Base-by-base conservation (phyloP, 2,797 vertebrate genomes). In the Clamator glandarius region DNA sequence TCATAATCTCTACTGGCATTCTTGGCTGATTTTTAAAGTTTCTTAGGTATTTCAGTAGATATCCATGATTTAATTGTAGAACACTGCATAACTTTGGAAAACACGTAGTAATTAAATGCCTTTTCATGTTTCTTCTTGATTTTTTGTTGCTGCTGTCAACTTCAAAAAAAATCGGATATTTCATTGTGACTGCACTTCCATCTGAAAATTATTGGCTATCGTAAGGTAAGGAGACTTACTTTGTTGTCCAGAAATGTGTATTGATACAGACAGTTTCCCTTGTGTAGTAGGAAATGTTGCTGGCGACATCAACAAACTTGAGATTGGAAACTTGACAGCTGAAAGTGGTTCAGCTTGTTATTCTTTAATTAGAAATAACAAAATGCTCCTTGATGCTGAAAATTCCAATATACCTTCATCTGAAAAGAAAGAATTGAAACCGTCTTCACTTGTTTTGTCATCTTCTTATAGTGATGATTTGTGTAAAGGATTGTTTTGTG, bases 151-250 rank as follows among this genome's bases (percentile, higher is more conserved):
- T 97, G 93, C 96, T 96, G 81, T 96, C 94, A 91, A 89, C 97
- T 97, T 94, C 74, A 61, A 93, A 95, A 97, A 93, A 93, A 91
- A 54, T 6, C 3, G 96, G 57, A 87, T 73, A 74, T 93, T 94
- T 94, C 33, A 0, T 61, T 83, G 85, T 90, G 94, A 67, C 89
- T 61, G 13, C 92, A 80, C 94, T 94, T 92, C 76, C 90, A 92
- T 97, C 97, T 98, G 96, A 98, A 98, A 98, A 98, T 97, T 94
- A 96, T 98, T 99, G 99, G 99, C 99, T 98, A 97, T 98, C 95
- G 99, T 99, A 99, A 99, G 99, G 99, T 99, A 99, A 99, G 99
- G 98, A 99, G 99, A 98, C 98, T 98, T 98, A 98, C 97, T 98
- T 97, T 98, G 96, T 97, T 97, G 97, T 97, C 97, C 98, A 89